Evolutionary conservation across 2,888 invertebrate species (phyloP), one percentile per base, ranked within the genome.

Genomic region (Drepanosiphum platanoidis): DNA sequence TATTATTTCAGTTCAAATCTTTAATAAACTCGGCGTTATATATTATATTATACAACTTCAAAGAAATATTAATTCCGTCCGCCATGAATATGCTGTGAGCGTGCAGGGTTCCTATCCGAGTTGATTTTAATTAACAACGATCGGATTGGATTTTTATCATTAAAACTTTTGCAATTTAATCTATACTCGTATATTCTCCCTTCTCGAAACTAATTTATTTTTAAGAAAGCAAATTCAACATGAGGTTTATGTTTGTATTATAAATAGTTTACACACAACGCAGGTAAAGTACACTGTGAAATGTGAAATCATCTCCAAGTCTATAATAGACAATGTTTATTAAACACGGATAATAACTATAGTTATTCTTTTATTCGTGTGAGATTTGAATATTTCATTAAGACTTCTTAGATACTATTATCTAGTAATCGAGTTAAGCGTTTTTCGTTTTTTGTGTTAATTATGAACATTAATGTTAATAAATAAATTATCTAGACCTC

Each of bases 111-210:
- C 52, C 52, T 22, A 64, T 64, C 30, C 30, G 11, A 36, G 36
- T 75, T n/a, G n/a, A n/a, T n/a, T 75, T 75, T 75, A 75, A 75
- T 75, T 75, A 75, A 75, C 36, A 58, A 75, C 34, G 75, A 75
- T 75, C 58, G 58, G 58, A 52, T 74, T 74, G 74, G 32, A 74
- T 74, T 74, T 74, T 46, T 46, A 52, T 74, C 52, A 75, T 75
- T 15, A 75, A 58, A 75, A 58, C 52, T 58, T 52, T 75, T 52
- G 4, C 52, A 52, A 22, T 52, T 52, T 22, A 52, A 52, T 52
- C 52, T 52, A 52, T 52, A 52, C 22, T 52, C 22, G 18, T 52
- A 52, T 52, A 52, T 52, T 52, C 22, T 22, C 22, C 0, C 52
- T 52, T 0, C 1, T 52, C 22, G 22, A 52, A 52, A 52, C 4